Evolutionary conservation across 2,797 vertebrate genomes (phyloP).

Genomic region (Euthynnus affinis): DNA sequence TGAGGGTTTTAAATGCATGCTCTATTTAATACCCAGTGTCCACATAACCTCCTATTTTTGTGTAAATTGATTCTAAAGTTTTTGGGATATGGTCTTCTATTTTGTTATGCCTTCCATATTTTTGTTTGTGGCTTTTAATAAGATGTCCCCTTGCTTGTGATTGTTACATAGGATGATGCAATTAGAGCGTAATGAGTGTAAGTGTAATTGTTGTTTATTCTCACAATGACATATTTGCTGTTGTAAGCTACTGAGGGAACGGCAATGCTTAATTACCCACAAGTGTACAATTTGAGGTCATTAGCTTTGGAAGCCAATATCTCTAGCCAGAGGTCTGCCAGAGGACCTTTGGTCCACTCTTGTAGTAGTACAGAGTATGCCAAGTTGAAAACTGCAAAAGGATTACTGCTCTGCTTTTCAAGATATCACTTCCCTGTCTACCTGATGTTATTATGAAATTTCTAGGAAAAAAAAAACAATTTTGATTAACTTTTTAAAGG

Average conservation of each 20-base stretch:
- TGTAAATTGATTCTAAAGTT: conserved; percentile 21
- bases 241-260: conserved; percentile 71
- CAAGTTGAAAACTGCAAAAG: conserved; percentile 33
- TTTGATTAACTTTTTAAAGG: conserved; percentile 11
- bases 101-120: conserved; percentile 24
- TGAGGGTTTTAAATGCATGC: conserved; percentile 51
- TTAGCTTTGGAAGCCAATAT: conserved; percentile 71
- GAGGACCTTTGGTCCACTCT: conserved; percentile 58
- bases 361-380: conserved; percentile 17
- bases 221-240: conserved; percentile 82
- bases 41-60: conserved; percentile 17
- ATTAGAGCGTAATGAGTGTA: conserved; percentile 76
- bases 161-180: conserved; percentile 75
- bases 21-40: conserved; percentile 51
- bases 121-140: conserved; percentile 48
- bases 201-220: conserved; percentile 83
- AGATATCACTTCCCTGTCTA: conserved; percentile 7
- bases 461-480: too few relatives aligned
- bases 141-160: conserved; percentile 51
- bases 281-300: conserved; percentile 77
- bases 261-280: conserved; percentile 77
- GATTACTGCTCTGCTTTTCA: neutral
- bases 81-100: conserved; percentile 12
- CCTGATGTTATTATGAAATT: conserved; percentile 1
- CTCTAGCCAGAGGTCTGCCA: conserved; percentile 67